phyloP scores from a whole-genome alignment of 2,888 invertebrate genomes.

The Electrophaes corylata region DNA sequence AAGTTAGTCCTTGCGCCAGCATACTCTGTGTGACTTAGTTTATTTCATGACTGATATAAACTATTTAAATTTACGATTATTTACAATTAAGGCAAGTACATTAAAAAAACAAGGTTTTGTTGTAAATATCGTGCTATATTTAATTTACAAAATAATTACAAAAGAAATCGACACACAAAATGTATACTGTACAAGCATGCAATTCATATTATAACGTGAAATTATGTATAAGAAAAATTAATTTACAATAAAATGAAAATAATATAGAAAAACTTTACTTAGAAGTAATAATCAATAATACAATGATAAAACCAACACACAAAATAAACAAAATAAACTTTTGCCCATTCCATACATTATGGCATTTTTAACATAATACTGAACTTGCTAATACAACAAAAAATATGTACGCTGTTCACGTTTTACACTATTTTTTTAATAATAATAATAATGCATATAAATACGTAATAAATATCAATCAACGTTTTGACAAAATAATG shows the following conservation, averaged over 20 bases:
- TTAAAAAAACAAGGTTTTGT: slow-evolving; percentile 47
- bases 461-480: slow-evolving; percentile 47
- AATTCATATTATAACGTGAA: slow-evolving; percentile 67
- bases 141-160: slow-evolving; percentile 84
- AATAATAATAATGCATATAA: slow-evolving; percentile 19
- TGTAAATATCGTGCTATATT: slow-evolving; percentile 85
- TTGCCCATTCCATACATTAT: slow-evolving; percentile 78
- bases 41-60: not conserved
- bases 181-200: slow-evolving; percentile 80
- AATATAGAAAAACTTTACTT: slow-evolving; percentile 64
- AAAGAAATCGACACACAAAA: slow-evolving; percentile 81
- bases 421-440: slow-evolving; percentile 28
- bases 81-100: slow-evolving; percentile 3
- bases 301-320: slow-evolving; percentile 65
- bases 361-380: slow-evolving; percentile 82
- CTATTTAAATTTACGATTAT: not conserved
- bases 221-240: slow-evolving; percentile 63
- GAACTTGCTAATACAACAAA: slow-evolving; percentile 82
- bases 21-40: not conserved
- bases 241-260: slow-evolving; percentile 72
- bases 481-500: slow-evolving; percentile 50
- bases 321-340: slow-evolving; percentile 64
- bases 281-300: slow-evolving; percentile 62
- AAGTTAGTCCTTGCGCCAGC: not conserved
- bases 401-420: slow-evolving; percentile 71